Evolutionary conservation across 2,888 invertebrate species (phyloP).

Genomic region (Nasonovia ribisnigri): DNA sequence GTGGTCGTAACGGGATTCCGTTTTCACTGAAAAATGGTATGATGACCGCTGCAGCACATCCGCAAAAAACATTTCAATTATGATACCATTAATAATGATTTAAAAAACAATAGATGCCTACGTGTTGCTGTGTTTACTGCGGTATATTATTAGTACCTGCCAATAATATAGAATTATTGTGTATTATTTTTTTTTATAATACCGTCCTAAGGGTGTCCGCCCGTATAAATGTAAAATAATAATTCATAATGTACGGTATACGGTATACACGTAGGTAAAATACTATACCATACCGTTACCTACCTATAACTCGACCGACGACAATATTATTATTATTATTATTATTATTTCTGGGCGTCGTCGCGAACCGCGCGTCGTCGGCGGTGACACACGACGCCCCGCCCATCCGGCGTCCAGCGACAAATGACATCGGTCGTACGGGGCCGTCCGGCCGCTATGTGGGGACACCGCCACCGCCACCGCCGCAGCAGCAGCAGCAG

Average conservation of each 20-base stretch:
- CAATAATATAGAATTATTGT: neutral
- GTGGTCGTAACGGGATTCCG: neutral
- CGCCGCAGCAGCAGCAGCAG: neutral
- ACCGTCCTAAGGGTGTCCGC: neutral
- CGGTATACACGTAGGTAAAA: neutral
- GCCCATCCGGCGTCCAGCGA: slow-evolving; percentile 52
- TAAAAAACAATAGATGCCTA: neutral
- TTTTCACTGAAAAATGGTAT: neutral
- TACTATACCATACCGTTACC: neutral
- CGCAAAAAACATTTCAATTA: neutral
- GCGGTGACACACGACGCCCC: slow-evolving; percentile 50
- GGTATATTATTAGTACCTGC: neutral
- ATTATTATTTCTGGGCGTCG: slow-evolving; percentile 38
- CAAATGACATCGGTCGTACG: slow-evolving; percentile 62
- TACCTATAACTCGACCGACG: neutral
- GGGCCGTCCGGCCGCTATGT: slow-evolving; percentile 6
- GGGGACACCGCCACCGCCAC: slow-evolving; percentile 35
- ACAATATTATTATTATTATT: neutral
- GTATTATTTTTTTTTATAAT: neutral
- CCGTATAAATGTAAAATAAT: neutral
- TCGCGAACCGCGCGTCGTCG: neutral
- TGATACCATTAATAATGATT: neutral
- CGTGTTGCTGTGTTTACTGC: neutral
- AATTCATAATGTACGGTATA: neutral
- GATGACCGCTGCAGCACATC: neutral